Conservation (phyloP, 2,113 vertebrate genomes). For the Macheiramphus alcinus region DNA sequence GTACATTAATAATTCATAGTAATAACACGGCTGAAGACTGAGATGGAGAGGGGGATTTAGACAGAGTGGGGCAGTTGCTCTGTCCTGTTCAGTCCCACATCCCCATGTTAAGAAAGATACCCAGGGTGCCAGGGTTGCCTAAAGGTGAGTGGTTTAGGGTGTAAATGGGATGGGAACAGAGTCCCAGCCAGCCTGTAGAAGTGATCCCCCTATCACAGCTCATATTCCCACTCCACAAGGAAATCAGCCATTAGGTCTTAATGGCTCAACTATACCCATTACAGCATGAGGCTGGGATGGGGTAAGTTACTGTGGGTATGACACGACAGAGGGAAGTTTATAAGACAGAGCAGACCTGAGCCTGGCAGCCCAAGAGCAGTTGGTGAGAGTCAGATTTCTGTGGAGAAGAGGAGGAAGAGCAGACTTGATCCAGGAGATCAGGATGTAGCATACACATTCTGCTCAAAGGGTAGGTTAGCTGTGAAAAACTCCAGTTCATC, state of each 20-base stretch:
- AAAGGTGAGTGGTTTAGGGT: background rate
- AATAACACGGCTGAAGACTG: background rate
- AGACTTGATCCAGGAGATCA: background rate
- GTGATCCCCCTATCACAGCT: background rate
- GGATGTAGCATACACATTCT: background rate
- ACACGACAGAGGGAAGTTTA: background rate
- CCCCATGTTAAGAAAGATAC: background rate
- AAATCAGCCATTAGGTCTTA: background rate
- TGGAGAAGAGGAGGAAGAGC: background rate
- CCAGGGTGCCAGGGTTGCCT: background rate
- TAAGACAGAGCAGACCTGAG: background rate
- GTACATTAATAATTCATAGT: background rate
- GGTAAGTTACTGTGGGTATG: background rate
- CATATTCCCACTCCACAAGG: background rate
- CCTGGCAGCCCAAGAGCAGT: background rate
- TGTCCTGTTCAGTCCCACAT: background rate
- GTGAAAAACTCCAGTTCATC: background rate
- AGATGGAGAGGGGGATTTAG: background rate
- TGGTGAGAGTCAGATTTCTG: background rate
- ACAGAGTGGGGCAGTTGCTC: background rate
- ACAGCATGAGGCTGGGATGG: background rate
- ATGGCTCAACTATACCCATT: background rate
- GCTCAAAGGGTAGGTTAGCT: background rate
- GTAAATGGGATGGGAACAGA: background rate
- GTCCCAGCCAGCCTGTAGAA: background rate